Evolutionary conservation across 2,113 vertebrate species (phyloP).

Genomic region (Gallinago paraguaiae): DNA sequence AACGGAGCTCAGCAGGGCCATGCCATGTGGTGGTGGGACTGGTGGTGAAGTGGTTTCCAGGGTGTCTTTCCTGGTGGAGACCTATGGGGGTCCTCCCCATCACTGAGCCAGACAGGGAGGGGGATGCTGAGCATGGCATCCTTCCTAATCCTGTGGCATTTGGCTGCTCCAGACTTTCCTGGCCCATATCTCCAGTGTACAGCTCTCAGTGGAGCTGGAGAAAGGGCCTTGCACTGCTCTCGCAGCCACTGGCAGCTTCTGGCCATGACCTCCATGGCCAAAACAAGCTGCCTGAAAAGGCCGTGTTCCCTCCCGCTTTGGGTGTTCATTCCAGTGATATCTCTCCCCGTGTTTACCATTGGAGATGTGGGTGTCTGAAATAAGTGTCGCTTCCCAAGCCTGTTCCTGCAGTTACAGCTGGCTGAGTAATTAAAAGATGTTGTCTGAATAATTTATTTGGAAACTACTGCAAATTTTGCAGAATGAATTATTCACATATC

Average conservation of each 20-base stretch:
- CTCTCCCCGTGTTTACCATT: accelerated
- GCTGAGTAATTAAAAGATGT: background rate
- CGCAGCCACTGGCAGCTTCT: background rate
- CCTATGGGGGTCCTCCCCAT: background rate
- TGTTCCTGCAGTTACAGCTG: background rate
- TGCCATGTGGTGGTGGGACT: background rate
- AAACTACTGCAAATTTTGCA: background rate
- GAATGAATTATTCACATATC: background rate
- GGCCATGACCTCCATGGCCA: accelerated
- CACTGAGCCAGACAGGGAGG: background rate
- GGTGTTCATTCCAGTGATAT: accelerated
- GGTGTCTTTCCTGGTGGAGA: background rate
- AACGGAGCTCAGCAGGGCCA: background rate
- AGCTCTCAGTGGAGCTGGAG: background rate
- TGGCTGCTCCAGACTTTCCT: background rate
- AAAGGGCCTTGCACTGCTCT: background rate
- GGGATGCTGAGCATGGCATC: background rate
- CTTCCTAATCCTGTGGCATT: background rate
- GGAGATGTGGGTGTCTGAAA: background rate
- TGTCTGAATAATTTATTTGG: background rate
- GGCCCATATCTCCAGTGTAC: background rate
- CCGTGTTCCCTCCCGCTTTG: background rate
- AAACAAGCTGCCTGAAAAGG: no score
- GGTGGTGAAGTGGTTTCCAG: background rate
- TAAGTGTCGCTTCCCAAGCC: background rate